phyloP scores from a whole-genome alignment of 2,113 vertebrate genomes.

The Mus pahari region DNA sequence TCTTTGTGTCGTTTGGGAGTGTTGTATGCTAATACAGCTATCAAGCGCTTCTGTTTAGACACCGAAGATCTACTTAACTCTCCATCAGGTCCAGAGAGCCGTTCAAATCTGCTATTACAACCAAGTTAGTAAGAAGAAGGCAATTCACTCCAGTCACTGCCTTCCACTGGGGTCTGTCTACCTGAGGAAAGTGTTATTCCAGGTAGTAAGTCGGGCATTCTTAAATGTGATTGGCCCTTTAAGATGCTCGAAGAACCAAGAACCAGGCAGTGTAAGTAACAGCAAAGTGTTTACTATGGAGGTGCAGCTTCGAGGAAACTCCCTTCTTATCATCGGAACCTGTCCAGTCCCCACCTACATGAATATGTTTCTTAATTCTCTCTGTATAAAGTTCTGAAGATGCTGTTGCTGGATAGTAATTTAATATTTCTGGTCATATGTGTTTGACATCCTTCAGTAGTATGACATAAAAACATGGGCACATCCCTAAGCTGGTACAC shows the following conservation, averaged over 20 bases:
- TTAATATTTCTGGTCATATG: neutral
- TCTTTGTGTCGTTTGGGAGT: neutral
- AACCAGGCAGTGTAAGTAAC: neutral
- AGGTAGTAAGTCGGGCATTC: neutral
- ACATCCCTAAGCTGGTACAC: neutral
- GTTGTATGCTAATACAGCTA: neutral
- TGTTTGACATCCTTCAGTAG: neutral
- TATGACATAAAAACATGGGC: neutral
- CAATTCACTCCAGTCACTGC: neutral
- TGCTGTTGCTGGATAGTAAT: neutral
- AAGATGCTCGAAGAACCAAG: neutral
- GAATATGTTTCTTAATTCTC: neutral
- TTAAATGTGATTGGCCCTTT: neutral
- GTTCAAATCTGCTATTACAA: neutral
- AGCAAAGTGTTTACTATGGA: neutral
- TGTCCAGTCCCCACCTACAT: neutral
- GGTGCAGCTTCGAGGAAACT: neutral
- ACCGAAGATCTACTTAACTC: neutral
- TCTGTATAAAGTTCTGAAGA: neutral
- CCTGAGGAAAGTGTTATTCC: neutral
- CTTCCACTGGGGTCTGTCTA: neutral
- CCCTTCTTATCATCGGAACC: neutral
- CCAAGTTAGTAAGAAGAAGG: neutral
- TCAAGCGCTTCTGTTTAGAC: slow-evolving; percentile 7
- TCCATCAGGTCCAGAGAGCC: neutral